Evolutionary conservation across 2,797 vertebrate genomes (phyloP), one percentile per base, ranked within the genome.

Genomic region (Bovichtus diacanthus): DNA sequence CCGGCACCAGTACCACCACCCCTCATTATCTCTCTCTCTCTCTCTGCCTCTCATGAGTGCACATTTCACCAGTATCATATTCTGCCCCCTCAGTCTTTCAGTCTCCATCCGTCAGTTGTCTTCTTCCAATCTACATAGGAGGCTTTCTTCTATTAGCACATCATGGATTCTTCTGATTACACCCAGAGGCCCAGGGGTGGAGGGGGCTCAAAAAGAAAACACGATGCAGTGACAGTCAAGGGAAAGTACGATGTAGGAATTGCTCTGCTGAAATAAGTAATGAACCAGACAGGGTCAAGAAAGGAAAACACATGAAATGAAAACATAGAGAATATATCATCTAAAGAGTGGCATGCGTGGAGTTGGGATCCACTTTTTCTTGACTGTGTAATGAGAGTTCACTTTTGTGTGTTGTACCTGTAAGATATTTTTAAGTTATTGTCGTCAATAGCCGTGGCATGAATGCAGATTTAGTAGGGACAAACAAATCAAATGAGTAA

Each of bases 21-120:
- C 81, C 82, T 92, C 88, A 88, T 93, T 94, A 86, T 76, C 74
- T 60, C 53, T 47, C n/a, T n/a, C n/a, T n/a, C n/a, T n/a, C 41
- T 60, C 81, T 86, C 82, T 79, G 76, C 76, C 58, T 82, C 63
- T 80, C 66, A 79, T 78, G 82, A 81, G 64, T 72, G 70, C 10
- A 0, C 43, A 70, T 79, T 83, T 85, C 79, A 70, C 83, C 61
- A 74, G 74, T 74, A 74, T 93, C 80, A 80, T 81, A 76, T 83
- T 89, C 76, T 81, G 72, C 78, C 69, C 78, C 38, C 47, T 75
- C 84, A 70, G 62, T 74, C 75, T 88, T 62, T 76, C 59, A 47
- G 80, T 44, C 54, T 76, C 66, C 74, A 71, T 81, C 56, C 61
- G 74, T 87, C 65, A 79, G 54, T 75, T 79, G 83, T 74, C 68